A percentile compares a stretch with the other conserved stretches of the same genome.
These are phyloP conservation scores for Seira musarum DNA, from an alignment of 2,888 invertebrate species.

Conservation along the genomic window DNA sequence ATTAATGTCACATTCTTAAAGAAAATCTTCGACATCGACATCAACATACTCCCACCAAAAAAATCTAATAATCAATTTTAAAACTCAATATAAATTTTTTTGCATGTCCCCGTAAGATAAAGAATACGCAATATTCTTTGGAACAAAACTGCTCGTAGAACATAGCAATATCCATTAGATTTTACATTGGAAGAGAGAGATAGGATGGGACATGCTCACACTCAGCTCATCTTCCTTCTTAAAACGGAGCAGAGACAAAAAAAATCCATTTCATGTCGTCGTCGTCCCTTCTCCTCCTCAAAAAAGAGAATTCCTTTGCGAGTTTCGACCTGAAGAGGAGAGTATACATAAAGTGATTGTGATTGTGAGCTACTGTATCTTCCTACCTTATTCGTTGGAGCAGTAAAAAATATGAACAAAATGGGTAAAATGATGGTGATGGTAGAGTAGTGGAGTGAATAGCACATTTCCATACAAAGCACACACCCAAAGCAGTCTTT, in stretches of 20 bases:
- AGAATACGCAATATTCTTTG: constrained; percentile 14
- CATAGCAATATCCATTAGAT: constrained; percentile 59
- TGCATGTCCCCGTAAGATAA: too few relatives aligned
- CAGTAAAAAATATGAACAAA: constrained; percentile 15
- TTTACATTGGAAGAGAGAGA: constrained; percentile 57
- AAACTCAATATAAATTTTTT: neutral
- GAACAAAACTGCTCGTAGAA: constrained; percentile 47
- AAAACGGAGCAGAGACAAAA: too few relatives aligned
- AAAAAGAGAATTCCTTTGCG: constrained; percentile 15
- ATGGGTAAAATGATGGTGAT: neutral
- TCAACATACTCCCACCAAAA: neutral
- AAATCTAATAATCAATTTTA: constrained; percentile 9
- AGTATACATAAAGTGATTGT: neutral
- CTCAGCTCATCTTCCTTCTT: constrained; percentile 34
- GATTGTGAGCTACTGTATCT: neutral
- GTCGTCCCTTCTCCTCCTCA: constrained; percentile 13
- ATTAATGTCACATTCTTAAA: neutral
- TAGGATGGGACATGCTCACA: constrained; percentile 49
- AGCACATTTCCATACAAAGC: constrained; percentile 15
- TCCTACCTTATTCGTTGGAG: neutral
- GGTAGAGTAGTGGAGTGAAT: too few relatives aligned
- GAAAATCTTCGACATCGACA: neutral
- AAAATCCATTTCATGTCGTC: constrained; percentile 38
- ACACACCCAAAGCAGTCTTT: constrained; percentile 13
- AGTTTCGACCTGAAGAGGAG: constrained; percentile 9